Base-by-base conservation (phyloP, 2,888 invertebrate species). In the Cephus runcator region DNA sequence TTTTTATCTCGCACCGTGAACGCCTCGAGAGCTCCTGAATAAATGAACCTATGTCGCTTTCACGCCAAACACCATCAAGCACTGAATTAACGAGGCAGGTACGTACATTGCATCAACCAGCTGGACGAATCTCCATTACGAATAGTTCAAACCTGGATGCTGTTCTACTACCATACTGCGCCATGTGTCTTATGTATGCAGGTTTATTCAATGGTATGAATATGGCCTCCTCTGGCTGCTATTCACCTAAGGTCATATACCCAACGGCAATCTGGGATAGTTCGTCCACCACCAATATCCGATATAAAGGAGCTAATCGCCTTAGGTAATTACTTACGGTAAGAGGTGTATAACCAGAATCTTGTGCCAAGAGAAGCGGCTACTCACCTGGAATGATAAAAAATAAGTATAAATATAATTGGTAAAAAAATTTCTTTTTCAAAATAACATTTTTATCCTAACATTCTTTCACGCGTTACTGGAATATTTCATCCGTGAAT, bases 81-180 rank as follows among this genome's bases (percentile, higher is more conserved):
- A 71, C 30, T 71, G 71, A 87, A 86, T 87, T 86, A 86, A 87
- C 86, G 81, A 86, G 83, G 80, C 80, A 82, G 79, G 82, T 83
- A 81, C 80, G 80, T 82, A 81, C 56, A 56, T 56, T 81, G 80
- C 80, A 75, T 31, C 83, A 79, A 80, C 80, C 80, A 77, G 82
- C 85, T 81, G 80, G 83, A 81, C 82, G 82, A 82, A 79, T 85
- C 85, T 85, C 86, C 85, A 84, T 87, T 86, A 85, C 83, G 83
- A 81, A 81, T 82, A 77, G 75, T 56, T 69, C 36, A n/a, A 34
- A 34, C 34, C 23, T 9, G 56, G 56, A 56, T 23, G 56, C 56
- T 56, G 15, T 56, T 23, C 23, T 56, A 56, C 9, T 56, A 56
- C 23, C 9, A 9, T 23, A 56, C 56, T 56, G 56, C 56, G 56